These are phyloP conservation scores for Ectobius pallidus DNA, from an alignment of 2,888 invertebrate genomes.

Conservation along the genomic window DNA sequence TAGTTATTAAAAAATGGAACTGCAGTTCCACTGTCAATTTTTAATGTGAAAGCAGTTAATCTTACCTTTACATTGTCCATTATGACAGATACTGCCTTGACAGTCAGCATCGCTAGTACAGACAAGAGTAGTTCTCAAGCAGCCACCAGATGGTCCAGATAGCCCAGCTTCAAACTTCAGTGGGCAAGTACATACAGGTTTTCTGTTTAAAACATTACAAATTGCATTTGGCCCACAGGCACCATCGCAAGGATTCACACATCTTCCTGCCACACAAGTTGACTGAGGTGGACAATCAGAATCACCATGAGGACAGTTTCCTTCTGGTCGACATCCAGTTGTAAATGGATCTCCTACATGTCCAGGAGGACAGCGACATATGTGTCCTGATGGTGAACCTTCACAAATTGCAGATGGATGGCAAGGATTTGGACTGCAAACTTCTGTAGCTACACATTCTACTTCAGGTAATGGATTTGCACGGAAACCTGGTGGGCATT, in stretches of 20 bases:
- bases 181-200: slow-evolving; percentile 80
- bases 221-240: slow-evolving; percentile 82
- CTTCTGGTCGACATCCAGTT: slow-evolving; percentile 79
- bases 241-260: slow-evolving; percentile 81
- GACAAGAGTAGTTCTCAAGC: slow-evolving; percentile 69
- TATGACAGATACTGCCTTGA: slow-evolving; percentile 76
- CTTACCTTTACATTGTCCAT: slow-evolving; percentile 77
- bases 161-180: slow-evolving; percentile 75
- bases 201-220: slow-evolving; percentile 77
- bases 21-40: no score
- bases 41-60: no score
- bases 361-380: slow-evolving; percentile 80
- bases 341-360: slow-evolving; percentile 77
- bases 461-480: slow-evolving; percentile 85
- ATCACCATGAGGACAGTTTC: slow-evolving; percentile 74
- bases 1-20: no score
- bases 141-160: slow-evolving; percentile 68
- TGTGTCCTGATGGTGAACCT: slow-evolving; percentile 63
- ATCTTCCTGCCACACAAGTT: slow-evolving; percentile 71
- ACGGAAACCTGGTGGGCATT: slow-evolving; percentile 83
- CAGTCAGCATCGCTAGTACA: slow-evolving; percentile 79
- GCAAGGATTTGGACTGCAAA: slow-evolving; percentile 79
- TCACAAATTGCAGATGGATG: slow-evolving; percentile 82
- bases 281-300: slow-evolving; percentile 78
- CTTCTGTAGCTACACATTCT: slow-evolving; percentile 73